Base-by-base conservation (phyloP, 1,140 invertebrate genomes). In the Ooceraea biroi region DNA sequence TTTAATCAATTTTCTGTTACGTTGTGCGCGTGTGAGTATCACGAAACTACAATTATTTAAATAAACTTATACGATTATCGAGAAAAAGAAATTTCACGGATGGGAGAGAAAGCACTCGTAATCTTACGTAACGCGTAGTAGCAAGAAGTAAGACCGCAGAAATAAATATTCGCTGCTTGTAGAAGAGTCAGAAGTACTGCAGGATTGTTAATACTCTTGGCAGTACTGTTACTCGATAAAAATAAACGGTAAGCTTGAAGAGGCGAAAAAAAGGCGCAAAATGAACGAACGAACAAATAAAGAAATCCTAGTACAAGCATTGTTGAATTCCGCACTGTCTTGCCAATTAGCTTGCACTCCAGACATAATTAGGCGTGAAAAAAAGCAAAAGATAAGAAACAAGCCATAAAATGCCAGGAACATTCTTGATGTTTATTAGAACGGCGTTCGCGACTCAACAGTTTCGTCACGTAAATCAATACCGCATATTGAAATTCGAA, bases 151-250 rank as follows among this genome's bases (percentile, higher is more conserved):
- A 27, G 19, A 63, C 27, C 46, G 12, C 12, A 41, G 46, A 36
- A 65, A 55, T 68, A 68, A 78, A 78, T 78, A 77, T 77, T 52
- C 61, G 61, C 30, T 3, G 27, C 19, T 66, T 19, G 17, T n/a
- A n/a, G 27, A 46, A 58, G n/a, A 11, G 4, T 52, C 30, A 55
- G 10, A 68, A 57, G 17, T 55, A 55, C 17, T 30, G 14, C n/a
- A 11, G 22, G 17, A 57, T 17, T 55, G 48, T 77, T 57, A 78
- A 57, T 78, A 68, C 36, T 36, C 50, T 55, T 57, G 48, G 10
- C 48, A n/a, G 30, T 78, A 30, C 11, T 61, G n/a, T 50, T 76
- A 61, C 60, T 41, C 44, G 44, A 12, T 61, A 41, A 41, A 50
- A 68, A 78, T 55, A 68, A 78, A 44, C 19, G 22, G 10, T 19